Percentiles rank a stretch among this genome's conserved stretches.
Conservation (phyloP, 2,888 invertebrate genomes). For the Napeogenes sylphis region DNA sequence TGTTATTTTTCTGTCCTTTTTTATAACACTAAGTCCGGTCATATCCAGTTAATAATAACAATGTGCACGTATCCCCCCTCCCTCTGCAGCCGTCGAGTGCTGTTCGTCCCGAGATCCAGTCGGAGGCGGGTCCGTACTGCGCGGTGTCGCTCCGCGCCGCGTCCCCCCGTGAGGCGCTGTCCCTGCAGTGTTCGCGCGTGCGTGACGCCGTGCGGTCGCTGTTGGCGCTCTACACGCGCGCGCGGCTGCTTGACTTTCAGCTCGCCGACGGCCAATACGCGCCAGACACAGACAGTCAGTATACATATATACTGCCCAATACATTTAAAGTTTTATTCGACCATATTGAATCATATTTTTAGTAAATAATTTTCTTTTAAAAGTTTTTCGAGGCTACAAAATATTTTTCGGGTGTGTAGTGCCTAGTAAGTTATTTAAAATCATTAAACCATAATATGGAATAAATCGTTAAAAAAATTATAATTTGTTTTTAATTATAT, state of each 20-base stretch:
- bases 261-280: slow-evolving; percentile 78
- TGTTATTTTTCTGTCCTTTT: too few relatives aligned
- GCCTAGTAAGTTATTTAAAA: too few relatives aligned
- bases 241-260: slow-evolving; percentile 90
- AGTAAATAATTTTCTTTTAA: too few relatives aligned
- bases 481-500: background rate
- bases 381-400: too few relatives aligned
- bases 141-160: slow-evolving; percentile 80
- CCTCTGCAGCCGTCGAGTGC: slow-evolving; percentile 42
- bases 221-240: slow-evolving; percentile 90
- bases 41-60: too few relatives aligned
- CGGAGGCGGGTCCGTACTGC: slow-evolving; percentile 84
- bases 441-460: too few relatives aligned
- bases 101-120: slow-evolving; percentile 79
- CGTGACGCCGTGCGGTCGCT: slow-evolving; percentile 88
- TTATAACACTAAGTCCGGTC: too few relatives aligned
- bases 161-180: slow-evolving; percentile 79
- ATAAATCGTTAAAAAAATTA: too few relatives aligned
- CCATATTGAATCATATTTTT: too few relatives aligned
- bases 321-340: too few relatives aligned
- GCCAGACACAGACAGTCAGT: slow-evolving; percentile 63
- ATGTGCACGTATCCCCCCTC: background rate
- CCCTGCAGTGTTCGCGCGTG: slow-evolving; percentile 83
- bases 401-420: too few relatives aligned
- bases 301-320: background rate